Evolutionary conservation across 1,140 invertebrate species (phyloP), one percentile per base, ranked within the genome.

Genomic region (Cylas formicarius): DNA sequence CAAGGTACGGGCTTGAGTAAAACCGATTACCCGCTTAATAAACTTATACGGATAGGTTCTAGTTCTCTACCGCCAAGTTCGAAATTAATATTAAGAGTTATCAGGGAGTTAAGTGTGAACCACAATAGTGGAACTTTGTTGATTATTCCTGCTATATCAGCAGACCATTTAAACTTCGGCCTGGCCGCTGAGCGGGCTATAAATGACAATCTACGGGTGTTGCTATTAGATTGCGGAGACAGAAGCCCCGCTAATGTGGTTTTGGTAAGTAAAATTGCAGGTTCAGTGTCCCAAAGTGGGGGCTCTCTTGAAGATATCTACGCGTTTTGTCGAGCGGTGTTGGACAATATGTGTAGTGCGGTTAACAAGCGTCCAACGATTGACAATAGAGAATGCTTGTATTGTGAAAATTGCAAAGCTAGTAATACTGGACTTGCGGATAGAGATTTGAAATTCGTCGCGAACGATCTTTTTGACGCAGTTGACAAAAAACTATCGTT

Each of bases 181-280:
- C 31, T 67, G 32, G 63, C 65, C n/a, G 48, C 57, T 1, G 57
- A 66, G 45, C 50, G 60, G 45, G 61, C 62, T 0, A 17, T 48
- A 18, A 58, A 56, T 42, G 57, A 63, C 47, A 48, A 51, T 9
- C 46, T 65, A 2, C 35, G 33, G 34, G 52, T 63, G 1, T 45
- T 51, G 33, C 44, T 58, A 27, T 24, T 66, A 13, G 19, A 38
- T 35, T 49, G 34, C 10, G 46, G 60, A 67, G 48, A 57, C 63
- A 56, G 59, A 63, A 44, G 49, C 37, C 61, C 83, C 14, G 69
- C 71, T 52, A 80, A 80, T 6, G 70, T 72, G 14, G 55, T 80
- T 4, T 67, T 85, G 10, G 52, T 83, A 14, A 63, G 71, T 43
- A 82, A 82, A 70, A 76, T 84, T 35, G 78, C 77, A 22, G 82